Evolutionary conservation across 2,797 vertebrate genomes (phyloP).

Genomic region (Taenioides sp.): DNA sequence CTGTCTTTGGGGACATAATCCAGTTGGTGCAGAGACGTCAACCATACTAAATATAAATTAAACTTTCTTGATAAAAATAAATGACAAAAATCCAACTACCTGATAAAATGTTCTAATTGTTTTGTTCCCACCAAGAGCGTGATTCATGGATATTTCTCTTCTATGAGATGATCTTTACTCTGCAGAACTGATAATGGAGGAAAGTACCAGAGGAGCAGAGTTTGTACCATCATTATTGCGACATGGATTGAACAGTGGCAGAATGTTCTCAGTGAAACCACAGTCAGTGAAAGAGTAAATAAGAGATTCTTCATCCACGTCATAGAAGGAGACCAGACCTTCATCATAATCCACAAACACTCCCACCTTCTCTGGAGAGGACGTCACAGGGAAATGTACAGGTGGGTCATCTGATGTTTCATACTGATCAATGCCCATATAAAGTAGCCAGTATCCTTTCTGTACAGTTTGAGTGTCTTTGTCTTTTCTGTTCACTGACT

Average conservation of each 20-base stretch:
- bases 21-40: too few species aligned
- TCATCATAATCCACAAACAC: slow-evolving; percentile 13
- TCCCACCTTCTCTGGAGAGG: background rate
- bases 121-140: too few species aligned
- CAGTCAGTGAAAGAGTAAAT: slow-evolving; percentile 5
- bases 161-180: too few species aligned
- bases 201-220: background rate
- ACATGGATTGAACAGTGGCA: slow-evolving; percentile 6
- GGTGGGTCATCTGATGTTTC: rapidly evolving
- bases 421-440: background rate
- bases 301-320: background rate
- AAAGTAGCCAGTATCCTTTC: background rate
- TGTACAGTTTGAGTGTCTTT: background rate
- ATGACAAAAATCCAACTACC: too few species aligned
- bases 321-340: slow-evolving; percentile 9
- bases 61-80: too few species aligned
- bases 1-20: too few species aligned
- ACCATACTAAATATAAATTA: too few species aligned
- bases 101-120: too few species aligned
- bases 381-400: background rate
- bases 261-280: slow-evolving; percentile 2
- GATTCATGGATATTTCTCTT: too few species aligned
- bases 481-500: background rate
- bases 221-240: background rate
- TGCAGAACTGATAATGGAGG: too few species aligned